phyloP scores from a whole-genome alignment of 2,113 vertebrate genomes.

The Aegotheles bennettii region DNA sequence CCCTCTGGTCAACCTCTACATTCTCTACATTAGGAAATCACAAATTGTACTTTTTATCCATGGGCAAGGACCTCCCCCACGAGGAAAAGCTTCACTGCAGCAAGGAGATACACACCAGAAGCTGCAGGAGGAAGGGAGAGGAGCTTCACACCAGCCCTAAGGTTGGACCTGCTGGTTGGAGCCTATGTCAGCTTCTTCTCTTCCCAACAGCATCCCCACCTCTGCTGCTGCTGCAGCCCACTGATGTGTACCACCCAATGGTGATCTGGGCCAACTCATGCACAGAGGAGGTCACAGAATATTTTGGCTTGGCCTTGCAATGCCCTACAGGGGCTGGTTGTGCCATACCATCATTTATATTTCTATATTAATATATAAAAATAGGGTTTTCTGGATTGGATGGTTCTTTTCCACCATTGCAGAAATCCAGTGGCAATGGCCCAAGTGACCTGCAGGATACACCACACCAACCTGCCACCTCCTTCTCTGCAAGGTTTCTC shows the following conservation, averaged over 20 bases:
- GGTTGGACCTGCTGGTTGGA: rapidly evolving
- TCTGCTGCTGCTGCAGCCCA: neutral
- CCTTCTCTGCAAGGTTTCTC: rapidly evolving
- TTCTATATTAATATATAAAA: no score
- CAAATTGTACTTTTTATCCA: neutral
- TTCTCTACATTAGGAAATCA: neutral
- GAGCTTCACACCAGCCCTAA: neutral
- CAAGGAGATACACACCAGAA: neutral
- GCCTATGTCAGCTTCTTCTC: neutral
- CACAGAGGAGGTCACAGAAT: neutral
- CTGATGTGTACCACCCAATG: neutral
- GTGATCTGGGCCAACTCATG: neutral
- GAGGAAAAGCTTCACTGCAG: neutral
- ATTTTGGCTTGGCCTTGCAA: neutral
- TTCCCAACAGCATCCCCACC: neutral
- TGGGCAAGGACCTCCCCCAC: rapidly evolving
- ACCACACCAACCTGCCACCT: no score
- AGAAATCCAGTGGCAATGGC: neutral
- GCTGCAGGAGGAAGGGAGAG: neutral
- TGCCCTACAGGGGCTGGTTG: neutral
- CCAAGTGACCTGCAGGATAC: neutral
- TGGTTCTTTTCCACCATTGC: neutral
- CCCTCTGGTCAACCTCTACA: no score
- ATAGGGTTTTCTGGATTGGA: neutral
- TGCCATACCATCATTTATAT: neutral